Evolutionary conservation across 2,797 vertebrate species (phyloP).

Genomic region (Pithecia hirsuta): DNA sequence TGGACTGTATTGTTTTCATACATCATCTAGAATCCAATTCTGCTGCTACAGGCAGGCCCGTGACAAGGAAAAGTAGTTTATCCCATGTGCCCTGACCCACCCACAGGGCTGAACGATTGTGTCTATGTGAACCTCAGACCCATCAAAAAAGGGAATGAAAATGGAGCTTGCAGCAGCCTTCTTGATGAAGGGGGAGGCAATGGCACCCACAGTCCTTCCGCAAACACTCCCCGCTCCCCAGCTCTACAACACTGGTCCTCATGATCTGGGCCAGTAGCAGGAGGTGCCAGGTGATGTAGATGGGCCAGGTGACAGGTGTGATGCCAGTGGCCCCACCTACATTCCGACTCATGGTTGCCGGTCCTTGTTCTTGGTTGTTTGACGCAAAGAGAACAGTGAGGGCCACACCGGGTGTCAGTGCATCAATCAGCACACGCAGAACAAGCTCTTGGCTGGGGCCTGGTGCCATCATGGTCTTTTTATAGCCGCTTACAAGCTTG

Average conservation of each 20-base stretch:
- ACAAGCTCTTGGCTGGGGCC: background rate
- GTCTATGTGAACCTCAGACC: background rate
- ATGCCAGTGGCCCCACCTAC: background rate
- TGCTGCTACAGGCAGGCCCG: background rate
- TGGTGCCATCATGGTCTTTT: background rate
- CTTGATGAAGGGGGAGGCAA: background rate
- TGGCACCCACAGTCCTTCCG: no score
- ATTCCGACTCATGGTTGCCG: background rate
- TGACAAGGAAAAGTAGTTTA: background rate
- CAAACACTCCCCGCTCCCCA: fast-evolving
- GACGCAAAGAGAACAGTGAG: background rate
- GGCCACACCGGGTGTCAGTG: no score
- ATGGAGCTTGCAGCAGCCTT: fast-evolving
- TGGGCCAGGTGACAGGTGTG: background rate
- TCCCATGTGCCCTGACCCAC: no score
- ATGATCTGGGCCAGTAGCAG: background rate
- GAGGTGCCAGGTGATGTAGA: background rate
- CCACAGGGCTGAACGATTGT: background rate
- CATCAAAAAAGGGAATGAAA: no score
- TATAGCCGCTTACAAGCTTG: background rate
- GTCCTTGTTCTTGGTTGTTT: background rate
- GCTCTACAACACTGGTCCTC: background rate
- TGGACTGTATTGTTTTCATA: background rate
- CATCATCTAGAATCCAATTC: background rate
- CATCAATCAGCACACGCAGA: background rate